Evolutionary conservation across 2,888 invertebrate genomes (phyloP), one percentile per base, ranked within the genome.

Genomic region (Choreutis nemorana): DNA sequence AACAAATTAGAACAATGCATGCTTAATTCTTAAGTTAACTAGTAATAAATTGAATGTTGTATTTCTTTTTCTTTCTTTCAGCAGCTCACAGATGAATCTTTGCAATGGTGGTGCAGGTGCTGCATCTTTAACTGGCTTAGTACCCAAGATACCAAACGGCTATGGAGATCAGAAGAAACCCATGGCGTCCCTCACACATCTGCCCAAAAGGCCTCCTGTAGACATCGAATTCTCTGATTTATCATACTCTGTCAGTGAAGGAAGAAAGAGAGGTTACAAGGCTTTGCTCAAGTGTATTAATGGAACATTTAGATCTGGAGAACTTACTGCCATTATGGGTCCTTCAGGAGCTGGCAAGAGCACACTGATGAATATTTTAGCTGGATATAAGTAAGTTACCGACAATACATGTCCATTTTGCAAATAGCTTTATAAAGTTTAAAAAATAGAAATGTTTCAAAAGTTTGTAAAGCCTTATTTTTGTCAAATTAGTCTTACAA

Each of bases 281-380:
- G 89, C 91, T 8, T 87, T 95, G 48, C 75, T 94, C 43, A 94
- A 94, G 72, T 86, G 89, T 45, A 88, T 97, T 32, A 91, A 90
- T 49, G 97, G 97, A 5, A 89, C 89, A 54, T 94, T 95, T 61
- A 83, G 84, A 44, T 91, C 91, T 36, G 93, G 96, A n/a, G 92
- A 95, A 55, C 79, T 97, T 44, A 94, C 94, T 1, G 96, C 94
- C 15, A 95, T 97, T 34, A 95, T 97, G 95, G 97, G 97, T 16
- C 96, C 97, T 15, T 95, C 95, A 0, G 85, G 85, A 1, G 85
- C 85, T 8, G 85, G 85, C 23, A 91, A 91, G 53, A 90, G 87
- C 54, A 91, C 92, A 0, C 83, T 92, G 7, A 91, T 92, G 91
- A 93, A 93, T 57, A 90, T 92, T 45, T 78, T 93, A 44, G 91